Percentiles rank a stretch among this genome's conserved stretches.
phyloP scores from a whole-genome alignment of 2,113 vertebrate species.

The Aplodontia rufa region DNA sequence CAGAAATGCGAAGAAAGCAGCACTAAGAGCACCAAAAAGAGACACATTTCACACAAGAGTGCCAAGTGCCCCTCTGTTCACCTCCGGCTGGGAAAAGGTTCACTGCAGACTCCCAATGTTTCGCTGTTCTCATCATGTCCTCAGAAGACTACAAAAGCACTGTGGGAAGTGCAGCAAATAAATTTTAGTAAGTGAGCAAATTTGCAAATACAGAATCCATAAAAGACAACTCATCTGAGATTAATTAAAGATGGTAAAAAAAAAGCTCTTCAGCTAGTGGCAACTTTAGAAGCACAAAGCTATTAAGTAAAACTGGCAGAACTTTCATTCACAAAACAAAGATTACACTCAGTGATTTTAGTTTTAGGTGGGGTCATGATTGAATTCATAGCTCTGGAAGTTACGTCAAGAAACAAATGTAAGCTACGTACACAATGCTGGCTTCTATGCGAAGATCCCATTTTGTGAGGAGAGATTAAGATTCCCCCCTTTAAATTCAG shows the following conservation, averaged over 20 bases:
- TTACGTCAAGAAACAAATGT: background rate
- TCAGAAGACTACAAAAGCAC: background rate
- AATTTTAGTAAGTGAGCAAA: background rate
- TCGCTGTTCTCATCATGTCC: fast-evolving
- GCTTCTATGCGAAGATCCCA: background rate
- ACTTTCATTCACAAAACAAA: background rate
- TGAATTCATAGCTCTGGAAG: background rate
- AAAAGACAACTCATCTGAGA: background rate
- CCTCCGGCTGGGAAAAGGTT: fast-evolving
- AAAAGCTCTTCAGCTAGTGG: conserved; percentile 62
- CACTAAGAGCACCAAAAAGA: background rate
- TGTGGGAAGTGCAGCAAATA: fast-evolving
- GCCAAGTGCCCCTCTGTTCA: fast-evolving
- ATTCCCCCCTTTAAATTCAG: too few species aligned
- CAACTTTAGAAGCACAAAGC: conserved; percentile 7
- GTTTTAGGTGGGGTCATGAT: background rate
- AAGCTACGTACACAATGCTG: background rate
- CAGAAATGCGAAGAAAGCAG: background rate
- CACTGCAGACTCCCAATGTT: fast-evolving
- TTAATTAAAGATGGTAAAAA: background rate
- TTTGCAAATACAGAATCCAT: background rate
- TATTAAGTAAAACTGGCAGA: background rate
- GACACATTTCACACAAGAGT: background rate
- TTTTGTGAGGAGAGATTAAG: background rate
- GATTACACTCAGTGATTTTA: background rate